These are phyloP conservation scores for Zingel zingel DNA, from an alignment of 2,113 vertebrate genomes.

Conservation along the genomic window DNA sequence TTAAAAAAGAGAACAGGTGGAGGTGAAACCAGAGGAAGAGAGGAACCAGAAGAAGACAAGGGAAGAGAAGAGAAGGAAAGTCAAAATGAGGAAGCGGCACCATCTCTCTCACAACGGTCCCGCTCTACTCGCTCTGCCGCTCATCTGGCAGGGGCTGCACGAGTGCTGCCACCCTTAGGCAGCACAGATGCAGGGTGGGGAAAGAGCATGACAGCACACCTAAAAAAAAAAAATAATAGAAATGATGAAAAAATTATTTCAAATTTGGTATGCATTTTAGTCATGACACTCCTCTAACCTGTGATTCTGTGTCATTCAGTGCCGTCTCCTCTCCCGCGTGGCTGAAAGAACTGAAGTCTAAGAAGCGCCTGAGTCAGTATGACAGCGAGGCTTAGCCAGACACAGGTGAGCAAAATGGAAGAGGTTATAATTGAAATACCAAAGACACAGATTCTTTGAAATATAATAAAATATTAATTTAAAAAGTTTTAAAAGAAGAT, in stretches of 20 bases:
- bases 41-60: slow-evolving; percentile 27
- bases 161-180: slow-evolving; percentile 84
- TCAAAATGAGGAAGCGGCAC: slow-evolving; percentile 38
- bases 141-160: slow-evolving; percentile 69
- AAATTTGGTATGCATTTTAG: background rate
- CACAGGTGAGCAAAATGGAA: slow-evolving; percentile 37
- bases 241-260: background rate
- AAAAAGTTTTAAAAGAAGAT: background rate
- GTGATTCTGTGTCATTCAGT: slow-evolving; percentile 67
- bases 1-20: slow-evolving; percentile 85
- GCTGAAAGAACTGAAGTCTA: slow-evolving; percentile 93
- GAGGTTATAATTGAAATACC: background rate
- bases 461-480: background rate
- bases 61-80: slow-evolving; percentile 34
- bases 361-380: slow-evolving; percentile 90
- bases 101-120: slow-evolving; percentile 30
- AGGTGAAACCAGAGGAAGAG: slow-evolving; percentile 68
- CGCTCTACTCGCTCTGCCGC: slow-evolving; percentile 64
- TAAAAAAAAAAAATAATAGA: background rate
- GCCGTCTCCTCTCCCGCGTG: slow-evolving; percentile 88
- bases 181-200: slow-evolving; percentile 87
- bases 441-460: background rate
- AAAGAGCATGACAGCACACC: background rate
- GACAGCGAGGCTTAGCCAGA: slow-evolving; percentile 85
- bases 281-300: background rate